A percentile compares a stretch with the other conserved stretches of the same genome.
These are phyloP conservation scores for Stomatorhinus walkeri DNA, from an alignment of 2,797 vertebrate species.

Conservation along the genomic window DNA sequence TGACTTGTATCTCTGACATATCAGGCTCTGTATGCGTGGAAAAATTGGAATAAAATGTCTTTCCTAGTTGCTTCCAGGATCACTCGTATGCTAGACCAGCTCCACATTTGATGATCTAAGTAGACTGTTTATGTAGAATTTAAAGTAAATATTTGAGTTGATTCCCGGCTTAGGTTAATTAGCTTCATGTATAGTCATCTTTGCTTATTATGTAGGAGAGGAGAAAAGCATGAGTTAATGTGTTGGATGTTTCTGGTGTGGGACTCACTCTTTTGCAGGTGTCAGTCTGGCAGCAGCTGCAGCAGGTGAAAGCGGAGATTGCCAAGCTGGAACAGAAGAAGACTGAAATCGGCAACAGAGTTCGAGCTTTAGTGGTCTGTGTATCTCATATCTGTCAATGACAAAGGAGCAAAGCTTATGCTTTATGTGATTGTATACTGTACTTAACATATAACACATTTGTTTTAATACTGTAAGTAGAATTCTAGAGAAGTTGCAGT, in stretches of 20 bases:
- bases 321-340: slow-evolving; percentile 63
- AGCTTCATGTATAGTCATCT: not conserved
- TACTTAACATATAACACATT: not conserved
- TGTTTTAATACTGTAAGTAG: not conserved
- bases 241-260: not conserved
- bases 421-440: not conserved
- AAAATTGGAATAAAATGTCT: not conserved
- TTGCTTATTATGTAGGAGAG: not conserved
- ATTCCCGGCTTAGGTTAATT: not conserved
- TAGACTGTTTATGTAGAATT: not conserved
- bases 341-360: slow-evolving; percentile 46
- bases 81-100: not conserved
- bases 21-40: not conserved
- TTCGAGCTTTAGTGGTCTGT: slow-evolving; percentile 68
- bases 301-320: slow-evolving; percentile 58
- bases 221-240: not conserved
- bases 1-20: not conserved
- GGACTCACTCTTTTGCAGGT: slow-evolving; percentile 48
- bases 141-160: not conserved
- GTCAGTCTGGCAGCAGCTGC: slow-evolving; percentile 63
- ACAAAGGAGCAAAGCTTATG: not conserved
- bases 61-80: not conserved
- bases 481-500: not conserved
- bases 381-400: not conserved
- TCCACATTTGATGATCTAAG: not conserved